Evolutionary conservation across 2,888 invertebrate species (phyloP).

Genomic region (Blastobasis adustella): DNA sequence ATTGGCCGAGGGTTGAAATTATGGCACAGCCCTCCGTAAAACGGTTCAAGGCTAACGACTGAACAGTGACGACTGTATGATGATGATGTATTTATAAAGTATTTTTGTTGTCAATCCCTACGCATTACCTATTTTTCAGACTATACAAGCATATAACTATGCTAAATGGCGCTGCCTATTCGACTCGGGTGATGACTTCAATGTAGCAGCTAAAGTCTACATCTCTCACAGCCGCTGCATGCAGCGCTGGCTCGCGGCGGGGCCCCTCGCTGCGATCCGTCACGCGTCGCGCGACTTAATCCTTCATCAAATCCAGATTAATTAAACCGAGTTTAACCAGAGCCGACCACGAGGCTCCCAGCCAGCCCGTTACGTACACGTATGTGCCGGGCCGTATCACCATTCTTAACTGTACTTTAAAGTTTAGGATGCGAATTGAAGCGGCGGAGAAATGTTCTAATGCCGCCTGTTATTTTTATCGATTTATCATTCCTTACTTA

Average conservation of each 20-base stretch:
- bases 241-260: slow-evolving; percentile 28
- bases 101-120: not conserved
- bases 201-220: not conserved
- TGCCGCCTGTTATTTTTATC: too few species aligned
- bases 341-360: slow-evolving; percentile 30
- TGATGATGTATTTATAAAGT: not conserved
- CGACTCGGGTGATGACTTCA: not conserved
- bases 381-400: slow-evolving; percentile 20
- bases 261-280: slow-evolving; percentile 56
- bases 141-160: not conserved
- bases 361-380: slow-evolving; percentile 41
- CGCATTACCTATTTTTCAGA: too few species aligned
- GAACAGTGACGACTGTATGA: too few species aligned
- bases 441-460: not conserved
- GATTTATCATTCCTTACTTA: too few species aligned
- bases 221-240: not conserved
- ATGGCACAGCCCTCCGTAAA: too few species aligned
- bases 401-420: slow-evolving; percentile 7
- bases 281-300: slow-evolving; percentile 66
- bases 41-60: too few species aligned
- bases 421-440: not conserved
- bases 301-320: slow-evolving; percentile 73
- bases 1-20: too few species aligned
- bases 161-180: not conserved
- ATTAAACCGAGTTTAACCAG: slow-evolving; percentile 54